phyloP scores from a whole-genome alignment of 2,888 invertebrate species.

The Timema podura region DNA sequence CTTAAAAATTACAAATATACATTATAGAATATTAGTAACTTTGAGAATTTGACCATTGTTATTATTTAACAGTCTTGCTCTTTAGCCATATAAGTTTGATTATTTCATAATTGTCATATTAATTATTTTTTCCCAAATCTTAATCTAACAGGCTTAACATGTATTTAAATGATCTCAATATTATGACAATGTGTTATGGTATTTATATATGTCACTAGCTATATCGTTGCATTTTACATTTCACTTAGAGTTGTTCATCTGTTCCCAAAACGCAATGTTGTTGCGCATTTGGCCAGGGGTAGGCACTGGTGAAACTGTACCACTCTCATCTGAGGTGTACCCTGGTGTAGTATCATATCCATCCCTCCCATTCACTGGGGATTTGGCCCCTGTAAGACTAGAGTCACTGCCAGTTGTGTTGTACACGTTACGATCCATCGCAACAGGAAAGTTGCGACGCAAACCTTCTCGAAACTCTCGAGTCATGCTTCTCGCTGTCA shows the following conservation, averaged over 20 bases:
- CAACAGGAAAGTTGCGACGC: conserved; percentile 42
- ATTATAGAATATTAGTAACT: no score
- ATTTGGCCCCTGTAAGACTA: conserved; percentile 1
- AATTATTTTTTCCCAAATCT: no score
- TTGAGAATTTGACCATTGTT: no score
- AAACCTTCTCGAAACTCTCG: conserved; percentile 69
- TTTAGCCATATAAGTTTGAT: no score
- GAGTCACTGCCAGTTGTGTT: conserved; percentile 7
- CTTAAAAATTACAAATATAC: no score
- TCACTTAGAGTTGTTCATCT: conserved; percentile 35
- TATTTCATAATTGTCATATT: no score
- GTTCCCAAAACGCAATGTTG: conserved; percentile 44
- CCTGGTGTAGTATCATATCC: conserved; percentile 22
- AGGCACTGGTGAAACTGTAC: conserved; percentile 36
- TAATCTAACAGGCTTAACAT: no score
- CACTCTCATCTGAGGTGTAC: conserved; percentile 34
- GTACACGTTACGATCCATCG: conserved; percentile 31
- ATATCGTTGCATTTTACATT: not conserved
- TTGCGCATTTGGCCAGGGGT: conserved; percentile 37
- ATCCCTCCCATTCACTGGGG: not conserved
- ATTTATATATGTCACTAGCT: no score
- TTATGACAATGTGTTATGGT: no score
- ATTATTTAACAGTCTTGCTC: no score
- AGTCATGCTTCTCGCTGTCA: conserved; percentile 75
- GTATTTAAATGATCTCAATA: no score